These are phyloP conservation scores for Maniola jurtina DNA, from an alignment of 1,140 invertebrate genomes.

Conservation along the genomic window DNA sequence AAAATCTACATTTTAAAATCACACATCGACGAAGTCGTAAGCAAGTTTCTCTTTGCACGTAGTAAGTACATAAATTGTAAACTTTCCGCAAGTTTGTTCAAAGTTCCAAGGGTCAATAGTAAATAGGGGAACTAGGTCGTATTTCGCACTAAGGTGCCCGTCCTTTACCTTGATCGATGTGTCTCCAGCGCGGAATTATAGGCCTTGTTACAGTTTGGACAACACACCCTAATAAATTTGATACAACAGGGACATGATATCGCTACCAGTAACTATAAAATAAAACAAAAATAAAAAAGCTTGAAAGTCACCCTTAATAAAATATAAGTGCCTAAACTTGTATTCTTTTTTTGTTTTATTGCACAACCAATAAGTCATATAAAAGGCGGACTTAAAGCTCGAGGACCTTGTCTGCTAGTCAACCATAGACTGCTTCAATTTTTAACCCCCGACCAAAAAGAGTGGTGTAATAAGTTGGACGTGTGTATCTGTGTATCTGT, in stretches of 20 bases:
- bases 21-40: neutral
- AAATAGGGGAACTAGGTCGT: slow-evolving; percentile 46
- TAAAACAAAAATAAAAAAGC: no score
- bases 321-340: no score
- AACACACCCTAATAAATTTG: slow-evolving; percentile 24
- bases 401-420: no score
- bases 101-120: slow-evolving; percentile 42
- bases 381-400: no score
- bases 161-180: slow-evolving; percentile 56
- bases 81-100: slow-evolving; percentile 20
- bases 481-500: no score
- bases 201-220: slow-evolving; percentile 21
- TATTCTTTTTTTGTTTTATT: no score
- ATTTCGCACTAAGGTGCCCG: slow-evolving; percentile 54
- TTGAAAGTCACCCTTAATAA: no score
- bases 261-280: neutral
- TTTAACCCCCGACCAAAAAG: no score
- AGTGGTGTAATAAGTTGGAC: no score
- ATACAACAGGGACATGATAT: neutral
- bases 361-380: no score
- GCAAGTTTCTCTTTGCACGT: neutral
- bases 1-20: neutral
- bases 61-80: slow-evolving; percentile 7
- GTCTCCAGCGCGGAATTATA: slow-evolving; percentile 27
- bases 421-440: no score